Evolutionary conservation across 2,113 vertebrate genomes (phyloP), one percentile per base, ranked within the genome.

Genomic region (Lophochroa leadbeateri): DNA sequence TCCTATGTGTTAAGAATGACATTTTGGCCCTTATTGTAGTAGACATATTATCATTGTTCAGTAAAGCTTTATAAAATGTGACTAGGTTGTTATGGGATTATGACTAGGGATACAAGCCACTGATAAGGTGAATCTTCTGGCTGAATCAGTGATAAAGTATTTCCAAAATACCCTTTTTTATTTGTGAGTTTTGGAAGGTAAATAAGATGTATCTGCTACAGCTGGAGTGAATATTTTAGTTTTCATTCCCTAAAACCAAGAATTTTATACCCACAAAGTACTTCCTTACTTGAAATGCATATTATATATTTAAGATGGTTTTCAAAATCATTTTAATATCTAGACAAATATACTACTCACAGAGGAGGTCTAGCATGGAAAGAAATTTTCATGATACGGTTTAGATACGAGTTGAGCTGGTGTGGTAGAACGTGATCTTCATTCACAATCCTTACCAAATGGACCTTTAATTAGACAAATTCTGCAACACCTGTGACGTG

Each of bases 401-500:
- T 82, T 37, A 91, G 33, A 74, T 6, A 65, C 4, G 39, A 88
- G 35, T 43, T 58, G 86, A 90, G 18, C 43, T 76, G 65, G 11
- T 81, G 86, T 0, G 4, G 31, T 80, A 35, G 55, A 88, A 87
- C 0, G 0, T 85, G 78, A 35, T 88, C 41, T 76, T 85, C 28
- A 72, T 83, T 88, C 78, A 41, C 25, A 86, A 74, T 88, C 95
- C 53, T 57, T 76, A 76, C 50, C 41, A 97, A 96, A 90, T 76
- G 13, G 37, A 91, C 47, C 44, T 93, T 83, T 92, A 93, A 95
- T 96, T 86, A 94, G 41, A 60, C n/a, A 90, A 87, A 85, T 86
- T 86, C 53, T 93, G 31, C 33, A 95, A 77, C 74, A 95, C 65
- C 80, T 96, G 70, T 91, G 90, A 89, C 44, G 31, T 43, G 20